These are phyloP conservation scores for Poliocrania exsul DNA, from an alignment of 2,797 vertebrate genomes.

Conservation along the genomic window DNA sequence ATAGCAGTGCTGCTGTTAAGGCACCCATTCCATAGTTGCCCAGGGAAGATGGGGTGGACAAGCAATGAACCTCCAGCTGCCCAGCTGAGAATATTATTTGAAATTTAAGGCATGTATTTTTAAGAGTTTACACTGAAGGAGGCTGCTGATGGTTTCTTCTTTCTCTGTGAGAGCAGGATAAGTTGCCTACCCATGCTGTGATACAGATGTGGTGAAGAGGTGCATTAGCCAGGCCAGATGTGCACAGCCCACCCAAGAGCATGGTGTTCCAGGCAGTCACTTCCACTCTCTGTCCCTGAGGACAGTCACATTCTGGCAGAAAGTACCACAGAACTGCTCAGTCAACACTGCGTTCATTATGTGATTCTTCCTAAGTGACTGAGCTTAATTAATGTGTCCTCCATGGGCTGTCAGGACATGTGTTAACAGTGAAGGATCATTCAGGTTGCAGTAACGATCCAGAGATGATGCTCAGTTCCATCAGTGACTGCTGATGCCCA, in stretches of 20 bases:
- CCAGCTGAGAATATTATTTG: not conserved
- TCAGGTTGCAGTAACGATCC: not conserved
- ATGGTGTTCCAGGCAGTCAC: not conserved
- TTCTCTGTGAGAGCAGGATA: not conserved
- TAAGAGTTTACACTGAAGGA: not conserved
- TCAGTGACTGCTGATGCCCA: not conserved
- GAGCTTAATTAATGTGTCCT: not conserved
- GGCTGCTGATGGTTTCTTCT: not conserved
- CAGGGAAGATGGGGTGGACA: not conserved
- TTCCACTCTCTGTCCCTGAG: not conserved
- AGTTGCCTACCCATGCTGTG: not conserved
- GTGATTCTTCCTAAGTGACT: not conserved
- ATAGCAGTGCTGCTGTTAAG: not conserved
- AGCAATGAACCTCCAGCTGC: not conserved
- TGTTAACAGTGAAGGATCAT: not conserved
- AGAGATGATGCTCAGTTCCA: not conserved
- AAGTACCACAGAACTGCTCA: not conserved
- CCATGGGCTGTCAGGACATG: not conserved
- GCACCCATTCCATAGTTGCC: not conserved
- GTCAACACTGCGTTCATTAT: not conserved
- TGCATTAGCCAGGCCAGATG: not conserved
- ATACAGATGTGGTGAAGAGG: not conserved
- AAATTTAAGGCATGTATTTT: not conserved
- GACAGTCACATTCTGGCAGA: not conserved
- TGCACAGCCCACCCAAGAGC: not conserved